phyloP scores from a whole-genome alignment of 2,888 invertebrate species.

The Dryocosmus kuriphilus region DNA sequence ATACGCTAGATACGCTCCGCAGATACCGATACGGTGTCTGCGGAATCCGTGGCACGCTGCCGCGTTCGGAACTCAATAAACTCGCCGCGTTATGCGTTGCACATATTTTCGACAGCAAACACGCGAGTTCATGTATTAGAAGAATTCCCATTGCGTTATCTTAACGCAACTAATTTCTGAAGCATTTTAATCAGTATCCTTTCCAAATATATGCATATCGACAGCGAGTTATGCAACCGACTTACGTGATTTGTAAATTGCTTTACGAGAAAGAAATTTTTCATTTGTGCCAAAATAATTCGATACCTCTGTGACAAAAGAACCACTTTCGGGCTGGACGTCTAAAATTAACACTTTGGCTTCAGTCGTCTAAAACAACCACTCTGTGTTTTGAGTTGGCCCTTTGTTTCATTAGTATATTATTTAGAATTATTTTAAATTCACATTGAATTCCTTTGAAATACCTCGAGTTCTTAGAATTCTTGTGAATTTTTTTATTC shows the following conservation, averaged over 20 bases:
- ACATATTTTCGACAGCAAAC: conserved; percentile 27
- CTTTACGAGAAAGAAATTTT: neutral
- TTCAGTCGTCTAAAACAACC: too few species aligned
- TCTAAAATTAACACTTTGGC: too few species aligned
- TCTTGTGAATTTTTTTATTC: too few species aligned
- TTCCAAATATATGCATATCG: neutral
- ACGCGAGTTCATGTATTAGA: conserved; percentile 21
- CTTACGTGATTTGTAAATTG: neutral
- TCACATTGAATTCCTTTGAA: too few species aligned
- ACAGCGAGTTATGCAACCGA: neutral
- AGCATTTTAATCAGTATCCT: conserved; percentile 13
- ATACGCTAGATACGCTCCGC: neutral
- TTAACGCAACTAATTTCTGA: neutral
- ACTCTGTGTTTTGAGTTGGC: too few species aligned
- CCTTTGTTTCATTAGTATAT: too few species aligned
- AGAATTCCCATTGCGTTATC: conserved; percentile 20
- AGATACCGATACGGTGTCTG: conserved; percentile 50
- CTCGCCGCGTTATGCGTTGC: neutral
- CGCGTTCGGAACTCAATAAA: conserved; percentile 7
- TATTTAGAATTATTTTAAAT: too few species aligned
- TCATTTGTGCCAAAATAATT: too few species aligned
- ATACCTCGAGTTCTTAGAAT: too few species aligned
- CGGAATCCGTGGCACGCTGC: conserved; percentile 49
- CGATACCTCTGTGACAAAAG: too few species aligned
- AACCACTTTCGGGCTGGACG: too few species aligned